These are phyloP conservation scores for Charadrius vociferus DNA, from an alignment of 2,113 vertebrate genomes.

Conservation along the genomic window DNA sequence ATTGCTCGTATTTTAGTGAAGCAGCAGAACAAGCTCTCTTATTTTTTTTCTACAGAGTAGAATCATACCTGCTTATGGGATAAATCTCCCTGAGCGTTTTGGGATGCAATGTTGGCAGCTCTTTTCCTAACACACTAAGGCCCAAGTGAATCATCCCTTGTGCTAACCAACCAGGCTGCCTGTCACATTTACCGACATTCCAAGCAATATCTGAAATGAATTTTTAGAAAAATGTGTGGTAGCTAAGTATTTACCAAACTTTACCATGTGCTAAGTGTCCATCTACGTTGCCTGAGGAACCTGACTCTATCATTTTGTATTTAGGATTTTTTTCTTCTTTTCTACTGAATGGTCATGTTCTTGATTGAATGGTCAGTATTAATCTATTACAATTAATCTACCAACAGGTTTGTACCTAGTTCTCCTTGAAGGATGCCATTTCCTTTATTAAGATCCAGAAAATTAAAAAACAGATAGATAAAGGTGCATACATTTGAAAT, in stretches of 20 bases:
- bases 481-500: background rate
- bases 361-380: background rate
- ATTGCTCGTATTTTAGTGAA: conserved; percentile 30
- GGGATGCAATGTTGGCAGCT: background rate
- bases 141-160: background rate
- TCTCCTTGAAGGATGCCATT: background rate
- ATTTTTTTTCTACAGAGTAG: background rate
- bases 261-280: background rate
- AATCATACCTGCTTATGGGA: background rate
- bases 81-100: background rate
- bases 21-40: background rate
- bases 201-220: background rate
- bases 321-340: background rate
- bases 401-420: background rate
- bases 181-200: background rate
- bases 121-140: background rate
- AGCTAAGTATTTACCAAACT: background rate
- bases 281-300: background rate
- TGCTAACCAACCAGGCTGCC: background rate
- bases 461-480: background rate
- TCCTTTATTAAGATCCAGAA: background rate
- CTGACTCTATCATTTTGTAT: background rate
- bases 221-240: background rate
- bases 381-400: background rate
- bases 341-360: background rate